Conservation (phyloP, 2,888 invertebrate genomes). For the Zaprionus obscuricornis region DNA sequence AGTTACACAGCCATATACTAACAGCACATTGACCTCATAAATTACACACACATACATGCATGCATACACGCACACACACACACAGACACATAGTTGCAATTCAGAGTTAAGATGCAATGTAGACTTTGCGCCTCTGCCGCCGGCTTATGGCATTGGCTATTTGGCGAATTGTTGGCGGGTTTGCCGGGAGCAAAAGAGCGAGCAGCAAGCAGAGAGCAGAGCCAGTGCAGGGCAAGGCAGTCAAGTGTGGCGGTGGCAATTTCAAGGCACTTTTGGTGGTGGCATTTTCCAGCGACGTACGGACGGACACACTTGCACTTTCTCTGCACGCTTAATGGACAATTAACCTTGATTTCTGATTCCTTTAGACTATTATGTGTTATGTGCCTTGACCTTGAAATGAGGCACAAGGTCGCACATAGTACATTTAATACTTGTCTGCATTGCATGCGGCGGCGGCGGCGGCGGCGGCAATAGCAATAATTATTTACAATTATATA, state of each 20-base stretch:
- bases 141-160: conserved; percentile 17
- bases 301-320: conserved; percentile 79
- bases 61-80: conserved; percentile 13
- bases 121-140: conserved; percentile 8
- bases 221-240: no score
- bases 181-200: no score
- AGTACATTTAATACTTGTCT: no score
- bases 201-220: no score
- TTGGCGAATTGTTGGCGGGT: no score
- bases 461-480: conserved; percentile 51
- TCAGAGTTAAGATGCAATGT: conserved; percentile 59
- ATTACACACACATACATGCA: conserved; percentile 42
- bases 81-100: conserved; percentile 12
- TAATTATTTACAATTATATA: conserved; percentile 69
- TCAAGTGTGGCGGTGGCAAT: conserved; percentile 27
- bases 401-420: conserved; percentile 31
- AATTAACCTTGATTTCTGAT: conserved; percentile 73
- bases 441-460: conserved; percentile 28
- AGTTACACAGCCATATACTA: not conserved
- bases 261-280: conserved; percentile 50
- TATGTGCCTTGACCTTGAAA: conserved; percentile 52
- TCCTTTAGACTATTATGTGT: conserved; percentile 16
- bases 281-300: no score
- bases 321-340: conserved; percentile 72
- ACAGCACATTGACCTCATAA: conserved; percentile 71